phyloP scores from a whole-genome alignment of 2,113 vertebrate species.

The zebrafish (Danio rerio) region DNA sequence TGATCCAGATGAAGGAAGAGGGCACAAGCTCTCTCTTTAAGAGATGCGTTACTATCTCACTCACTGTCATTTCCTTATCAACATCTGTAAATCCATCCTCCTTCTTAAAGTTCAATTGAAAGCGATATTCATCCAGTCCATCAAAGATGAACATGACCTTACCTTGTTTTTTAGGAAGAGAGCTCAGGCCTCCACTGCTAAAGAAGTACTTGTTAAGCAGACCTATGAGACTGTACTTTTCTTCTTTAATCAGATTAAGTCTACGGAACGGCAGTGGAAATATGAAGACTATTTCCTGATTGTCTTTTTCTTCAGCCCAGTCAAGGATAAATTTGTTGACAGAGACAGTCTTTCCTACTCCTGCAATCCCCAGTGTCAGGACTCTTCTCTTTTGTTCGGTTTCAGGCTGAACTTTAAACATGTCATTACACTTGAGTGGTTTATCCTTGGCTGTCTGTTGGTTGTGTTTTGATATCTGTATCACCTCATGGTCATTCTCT shows the following conservation, averaged over 20 bases:
- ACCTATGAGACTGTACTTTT: not conserved
- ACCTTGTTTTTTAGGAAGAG: not conserved
- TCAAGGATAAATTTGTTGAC: constrained; percentile 47
- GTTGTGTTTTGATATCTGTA: not conserved
- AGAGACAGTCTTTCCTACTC: constrained; percentile 35
- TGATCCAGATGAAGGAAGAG: not conserved
- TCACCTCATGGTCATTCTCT: not conserved
- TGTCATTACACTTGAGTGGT: not conserved
- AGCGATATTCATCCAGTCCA: constrained; percentile 1
- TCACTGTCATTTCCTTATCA: not conserved
- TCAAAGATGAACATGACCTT: constrained; percentile 19
- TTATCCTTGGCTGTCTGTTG: not conserved
- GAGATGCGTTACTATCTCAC: not conserved
- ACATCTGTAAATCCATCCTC: not conserved
- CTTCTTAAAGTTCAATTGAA: not conserved
- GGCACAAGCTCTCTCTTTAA: not conserved
- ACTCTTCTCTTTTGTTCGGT: not conserved
- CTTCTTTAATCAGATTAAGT: not conserved
- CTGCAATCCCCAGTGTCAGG: not conserved
- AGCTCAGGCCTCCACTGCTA: not conserved
- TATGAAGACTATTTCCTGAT: constrained; percentile 39
- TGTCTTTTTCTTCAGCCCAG: constrained; percentile 30
- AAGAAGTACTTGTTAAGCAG: not conserved
- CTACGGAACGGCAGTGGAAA: constrained; percentile 53
- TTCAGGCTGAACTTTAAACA: not conserved